phyloP scores from a whole-genome alignment of 2,888 invertebrate genomes.

The Congeria kusceri region DNA sequence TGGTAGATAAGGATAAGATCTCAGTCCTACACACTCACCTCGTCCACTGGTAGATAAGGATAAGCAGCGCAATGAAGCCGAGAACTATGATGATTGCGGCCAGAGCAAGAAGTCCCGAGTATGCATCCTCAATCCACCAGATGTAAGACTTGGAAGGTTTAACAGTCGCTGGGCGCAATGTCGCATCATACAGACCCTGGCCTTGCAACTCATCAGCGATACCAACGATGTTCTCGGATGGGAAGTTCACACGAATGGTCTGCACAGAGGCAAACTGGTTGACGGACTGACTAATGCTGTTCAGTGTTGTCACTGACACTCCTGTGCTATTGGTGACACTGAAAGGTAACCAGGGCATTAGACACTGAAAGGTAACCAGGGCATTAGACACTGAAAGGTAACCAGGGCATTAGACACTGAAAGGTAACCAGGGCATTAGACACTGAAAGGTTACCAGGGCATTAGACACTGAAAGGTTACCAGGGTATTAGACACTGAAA shows the following conservation, averaged over 20 bases:
- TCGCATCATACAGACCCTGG: slow-evolving; percentile 3
- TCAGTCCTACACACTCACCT: slow-evolving; percentile 87
- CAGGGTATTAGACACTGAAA: too few species aligned
- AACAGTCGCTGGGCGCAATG: slow-evolving; percentile 36
- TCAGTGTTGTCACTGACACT: background rate
- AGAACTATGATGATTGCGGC: slow-evolving; percentile 94
- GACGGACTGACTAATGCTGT: slow-evolving; percentile 1
- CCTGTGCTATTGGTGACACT: slow-evolving; percentile 11
- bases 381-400: too few species aligned
- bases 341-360: background rate
- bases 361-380: too few species aligned
- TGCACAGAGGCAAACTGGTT: slow-evolving; percentile 38
- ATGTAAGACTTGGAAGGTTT: slow-evolving; percentile 72
- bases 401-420: too few species aligned
- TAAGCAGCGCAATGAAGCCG: slow-evolving; percentile 94
- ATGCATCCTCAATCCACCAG: slow-evolving; percentile 88
- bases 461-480: too few species aligned
- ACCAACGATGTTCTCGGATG: slow-evolving; percentile 52
- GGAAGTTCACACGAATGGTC: slow-evolving; percentile 59
- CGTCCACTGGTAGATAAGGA: slow-evolving; percentile 97
- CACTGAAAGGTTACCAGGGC: too few species aligned
- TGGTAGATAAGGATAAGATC: background rate
- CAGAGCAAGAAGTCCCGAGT: slow-evolving; percentile 94
- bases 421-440: too few species aligned
- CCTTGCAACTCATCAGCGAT: slow-evolving; percentile 43